These are phyloP conservation scores for Leucophenga maculata DNA, from an alignment of 2,888 invertebrate genomes.

Conservation along the genomic window DNA sequence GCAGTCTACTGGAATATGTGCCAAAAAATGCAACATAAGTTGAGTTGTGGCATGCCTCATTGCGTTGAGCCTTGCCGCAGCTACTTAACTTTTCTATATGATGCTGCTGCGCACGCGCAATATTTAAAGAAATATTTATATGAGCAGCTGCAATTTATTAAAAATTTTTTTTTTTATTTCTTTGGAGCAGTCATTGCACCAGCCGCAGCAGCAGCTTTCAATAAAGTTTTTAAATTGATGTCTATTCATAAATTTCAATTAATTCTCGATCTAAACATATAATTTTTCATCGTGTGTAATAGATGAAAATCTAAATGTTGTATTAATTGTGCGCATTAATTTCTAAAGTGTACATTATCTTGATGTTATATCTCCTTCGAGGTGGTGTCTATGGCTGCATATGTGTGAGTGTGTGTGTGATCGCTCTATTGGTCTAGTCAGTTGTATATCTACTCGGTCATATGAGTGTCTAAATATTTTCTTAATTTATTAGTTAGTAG, in stretches of 20 bases:
- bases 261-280: constrained; percentile 35
- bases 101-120: background rate
- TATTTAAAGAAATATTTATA: background rate
- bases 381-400: constrained; percentile 34
- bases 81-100: constrained; percentile 12
- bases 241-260: constrained; percentile 45
- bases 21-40: background rate
- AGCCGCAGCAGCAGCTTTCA: background rate
- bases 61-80: background rate
- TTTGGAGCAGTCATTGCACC: background rate
- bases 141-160: constrained; percentile 4
- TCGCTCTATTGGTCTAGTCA: background rate
- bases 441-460: too few relatives aligned
- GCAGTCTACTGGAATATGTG: background rate
- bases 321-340: constrained; percentile 54
- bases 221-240: constrained; percentile 34
- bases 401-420: constrained; percentile 29
- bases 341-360: constrained; percentile 29
- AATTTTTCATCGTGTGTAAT: constrained; percentile 32
- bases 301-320: constrained; percentile 55
- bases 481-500: constrained; percentile 10
- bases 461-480: constrained; percentile 28
- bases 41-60: constrained; percentile 9
- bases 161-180: background rate
- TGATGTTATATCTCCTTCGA: constrained; percentile 26